phyloP scores from a whole-genome alignment of 1,140 invertebrate species.

The Zaprionus vittiger region DNA sequence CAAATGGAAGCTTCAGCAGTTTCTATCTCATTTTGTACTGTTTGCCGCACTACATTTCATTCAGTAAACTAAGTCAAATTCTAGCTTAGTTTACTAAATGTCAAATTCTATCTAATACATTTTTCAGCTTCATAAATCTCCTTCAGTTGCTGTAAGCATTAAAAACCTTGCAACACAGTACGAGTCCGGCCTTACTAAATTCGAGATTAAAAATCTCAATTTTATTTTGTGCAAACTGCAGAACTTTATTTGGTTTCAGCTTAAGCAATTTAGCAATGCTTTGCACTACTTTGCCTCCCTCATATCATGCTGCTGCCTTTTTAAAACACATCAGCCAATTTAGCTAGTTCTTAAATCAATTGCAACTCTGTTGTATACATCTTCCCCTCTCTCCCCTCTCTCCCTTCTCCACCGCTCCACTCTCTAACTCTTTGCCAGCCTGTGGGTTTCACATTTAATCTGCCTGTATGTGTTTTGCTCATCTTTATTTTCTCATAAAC shows the following conservation, averaged over 20 bases:
- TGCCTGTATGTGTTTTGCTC: constrained; percentile 9
- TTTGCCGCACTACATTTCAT: too few species aligned
- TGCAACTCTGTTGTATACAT: neutral
- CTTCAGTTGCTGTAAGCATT: too few species aligned
- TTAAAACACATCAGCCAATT: constrained; percentile 3
- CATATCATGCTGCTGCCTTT: neutral
- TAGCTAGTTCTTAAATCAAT: neutral
- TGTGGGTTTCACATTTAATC: constrained; percentile 10
- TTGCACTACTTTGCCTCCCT: neutral
- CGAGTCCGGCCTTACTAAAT: neutral
- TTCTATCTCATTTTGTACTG: too few species aligned
- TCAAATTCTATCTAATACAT: too few species aligned
- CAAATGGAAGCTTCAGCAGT: too few species aligned
- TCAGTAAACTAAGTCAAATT: too few species aligned
- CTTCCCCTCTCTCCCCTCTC: too few species aligned
- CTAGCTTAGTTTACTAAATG: too few species aligned
- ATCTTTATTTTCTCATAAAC: constrained; percentile 27
- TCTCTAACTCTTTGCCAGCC: neutral
- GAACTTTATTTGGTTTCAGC: neutral
- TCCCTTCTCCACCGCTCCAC: too few species aligned
- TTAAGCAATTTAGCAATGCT: neutral
- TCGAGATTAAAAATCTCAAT: neutral
- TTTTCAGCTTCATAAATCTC: too few species aligned
- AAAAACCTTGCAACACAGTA: neutral
- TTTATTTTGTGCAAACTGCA: neutral